phyloP scores from a whole-genome alignment of 2,113 vertebrate genomes.

The Seriola dumerili region DNA sequence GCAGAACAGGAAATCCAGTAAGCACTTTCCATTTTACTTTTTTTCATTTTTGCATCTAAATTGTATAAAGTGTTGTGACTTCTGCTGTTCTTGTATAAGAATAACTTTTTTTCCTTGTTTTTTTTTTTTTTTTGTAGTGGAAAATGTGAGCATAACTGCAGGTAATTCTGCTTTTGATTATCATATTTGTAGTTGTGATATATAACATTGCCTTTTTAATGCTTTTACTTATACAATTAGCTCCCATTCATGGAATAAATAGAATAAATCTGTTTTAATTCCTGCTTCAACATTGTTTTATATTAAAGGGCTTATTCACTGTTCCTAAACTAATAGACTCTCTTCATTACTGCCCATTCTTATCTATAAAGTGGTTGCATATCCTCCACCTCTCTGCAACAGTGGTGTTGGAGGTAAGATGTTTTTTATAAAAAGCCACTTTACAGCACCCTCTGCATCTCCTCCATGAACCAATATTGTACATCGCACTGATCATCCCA shows the following conservation, averaged over 20 bases:
- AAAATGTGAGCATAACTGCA: conserved; percentile 86
- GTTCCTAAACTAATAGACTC: conserved; percentile 49
- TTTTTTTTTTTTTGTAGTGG: conserved; percentile 78
- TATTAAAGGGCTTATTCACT: neutral
- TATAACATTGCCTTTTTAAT: neutral
- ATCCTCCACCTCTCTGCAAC: conserved; percentile 83
- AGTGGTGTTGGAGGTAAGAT: conserved; percentile 84
- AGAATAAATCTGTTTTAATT: neutral
- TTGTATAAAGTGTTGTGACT: neutral
- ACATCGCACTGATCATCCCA: conserved; percentile 9
- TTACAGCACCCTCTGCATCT: conserved; percentile 22
- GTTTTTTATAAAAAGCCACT: conserved; percentile 26
- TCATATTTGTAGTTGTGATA: neutral
- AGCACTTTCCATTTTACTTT: conserved; percentile 38
- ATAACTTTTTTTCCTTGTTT: neutral
- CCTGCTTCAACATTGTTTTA: conserved; percentile 5
- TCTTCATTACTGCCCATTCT: conserved; percentile 56
- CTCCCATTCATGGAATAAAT: neutral
- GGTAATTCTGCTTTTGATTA: conserved; percentile 71
- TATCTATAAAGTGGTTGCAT: conserved; percentile 82
- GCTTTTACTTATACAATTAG: neutral
- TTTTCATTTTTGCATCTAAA: neutral
- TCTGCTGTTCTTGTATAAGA: neutral
- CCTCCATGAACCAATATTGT: conserved; percentile 4
- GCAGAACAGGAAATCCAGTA: conserved; percentile 94